Percentiles rank a stretch among this genome's conserved stretches.
These are phyloP conservation scores for Lucifuga dentata DNA, from an alignment of 2,113 vertebrate species.

Conservation along the genomic window DNA sequence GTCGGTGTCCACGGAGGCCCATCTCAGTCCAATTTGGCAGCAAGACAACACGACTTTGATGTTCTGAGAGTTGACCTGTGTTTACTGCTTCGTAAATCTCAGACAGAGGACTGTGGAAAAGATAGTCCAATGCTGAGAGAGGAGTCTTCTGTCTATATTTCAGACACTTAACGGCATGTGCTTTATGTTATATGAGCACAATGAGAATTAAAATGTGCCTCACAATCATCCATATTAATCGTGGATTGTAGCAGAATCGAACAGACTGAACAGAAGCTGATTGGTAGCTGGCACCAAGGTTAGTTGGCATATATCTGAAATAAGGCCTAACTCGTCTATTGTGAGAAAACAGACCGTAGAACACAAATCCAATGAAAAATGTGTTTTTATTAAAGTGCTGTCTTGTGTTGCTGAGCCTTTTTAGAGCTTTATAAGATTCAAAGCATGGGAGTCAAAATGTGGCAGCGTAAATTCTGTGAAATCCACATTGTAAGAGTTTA, in stretches of 20 bases:
- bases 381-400: slow-evolving; percentile 5
- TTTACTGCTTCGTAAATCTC: slow-evolving; percentile 74
- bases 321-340: slow-evolving; percentile 18
- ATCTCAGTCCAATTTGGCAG: slow-evolving; percentile 64
- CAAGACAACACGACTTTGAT: slow-evolving; percentile 45
- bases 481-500: not conserved
- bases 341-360: slow-evolving; percentile 37
- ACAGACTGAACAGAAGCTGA: not conserved
- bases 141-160: slow-evolving; percentile 7
- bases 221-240: slow-evolving; percentile 4
- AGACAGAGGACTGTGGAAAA: slow-evolving; percentile 59
- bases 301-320: not conserved
- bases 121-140: slow-evolving; percentile 32
- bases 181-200: slow-evolving; percentile 38
- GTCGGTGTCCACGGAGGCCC: slow-evolving; percentile 29
- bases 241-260: not conserved
- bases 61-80: slow-evolving; percentile 66
- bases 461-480: slow-evolving; percentile 23
- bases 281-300: slow-evolving; percentile 6
- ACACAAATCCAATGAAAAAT: not conserved
- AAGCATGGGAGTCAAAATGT: not conserved
- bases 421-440: not conserved
- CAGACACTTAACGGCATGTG: slow-evolving; percentile 36
- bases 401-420: not conserved
- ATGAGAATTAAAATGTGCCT: not conserved